A percentile compares a stretch with the other conserved stretches of the same genome.
Evolutionary conservation across 2,113 vertebrate genomes (phyloP).

Genomic region (Solenodon paradoxus): DNA sequence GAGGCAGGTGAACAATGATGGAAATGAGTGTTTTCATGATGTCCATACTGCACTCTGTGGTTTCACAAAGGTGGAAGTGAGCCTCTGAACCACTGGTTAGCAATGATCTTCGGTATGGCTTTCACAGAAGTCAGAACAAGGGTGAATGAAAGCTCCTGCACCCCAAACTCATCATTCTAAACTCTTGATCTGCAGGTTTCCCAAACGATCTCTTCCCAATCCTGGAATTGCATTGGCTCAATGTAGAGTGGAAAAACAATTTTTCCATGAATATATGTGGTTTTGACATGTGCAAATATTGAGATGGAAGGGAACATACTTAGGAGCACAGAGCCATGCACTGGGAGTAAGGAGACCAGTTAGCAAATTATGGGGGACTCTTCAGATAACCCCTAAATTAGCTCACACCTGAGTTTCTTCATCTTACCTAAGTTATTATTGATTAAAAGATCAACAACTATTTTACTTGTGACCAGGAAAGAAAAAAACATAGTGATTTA

Average conservation of each 20-base stretch:
- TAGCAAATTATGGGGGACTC: background rate
- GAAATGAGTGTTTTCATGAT: background rate
- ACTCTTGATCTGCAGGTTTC: background rate
- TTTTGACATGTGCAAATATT: background rate
- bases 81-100: slow-evolving; percentile 37
- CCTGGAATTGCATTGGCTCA: background rate
- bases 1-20: background rate
- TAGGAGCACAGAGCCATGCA: background rate
- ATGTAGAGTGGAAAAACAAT: background rate
- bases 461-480: background rate
- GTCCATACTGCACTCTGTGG: background rate
- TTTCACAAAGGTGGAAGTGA: background rate
- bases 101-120: background rate
- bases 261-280: background rate
- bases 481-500: background rate
- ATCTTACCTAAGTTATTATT: background rate
- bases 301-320: background rate
- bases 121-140: background rate
- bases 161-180: background rate
- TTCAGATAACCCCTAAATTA: background rate
- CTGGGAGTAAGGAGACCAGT: background rate
- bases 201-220: background rate
- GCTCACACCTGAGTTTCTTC: background rate
- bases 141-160: background rate
- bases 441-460: background rate